Percentiles rank a stretch among this genome's conserved stretches.
Conservation (phyloP, 2,888 invertebrate genomes). For the Alentia gelatinosa region DNA sequence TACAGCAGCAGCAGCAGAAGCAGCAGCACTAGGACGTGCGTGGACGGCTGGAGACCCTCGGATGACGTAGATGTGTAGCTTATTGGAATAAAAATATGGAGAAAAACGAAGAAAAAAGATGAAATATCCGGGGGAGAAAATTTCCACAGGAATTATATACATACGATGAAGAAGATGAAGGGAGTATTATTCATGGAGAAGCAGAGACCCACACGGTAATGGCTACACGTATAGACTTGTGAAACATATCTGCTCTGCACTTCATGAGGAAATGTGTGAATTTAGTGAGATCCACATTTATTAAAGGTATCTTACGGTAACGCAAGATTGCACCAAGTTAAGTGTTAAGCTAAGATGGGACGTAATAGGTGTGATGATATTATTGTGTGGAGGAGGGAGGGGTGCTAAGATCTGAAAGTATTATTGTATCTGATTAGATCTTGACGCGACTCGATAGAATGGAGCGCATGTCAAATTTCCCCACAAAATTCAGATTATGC, state of each 20-base stretch:
- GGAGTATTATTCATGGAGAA: neutral
- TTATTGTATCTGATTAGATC: neutral
- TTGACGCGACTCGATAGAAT: too few relatives aligned
- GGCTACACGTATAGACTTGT: neutral
- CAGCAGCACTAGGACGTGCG: neutral
- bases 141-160: neutral
- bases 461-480: too few relatives aligned
- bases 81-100: neutral
- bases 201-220: neutral
- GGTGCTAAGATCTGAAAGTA: neutral
- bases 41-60: neutral
- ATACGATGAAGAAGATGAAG: neutral
- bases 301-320: neutral
- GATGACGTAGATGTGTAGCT: neutral
- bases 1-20: conserved; percentile 44
- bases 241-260: neutral
- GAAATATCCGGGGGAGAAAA: neutral
- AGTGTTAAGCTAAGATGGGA: neutral
- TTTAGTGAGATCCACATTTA: neutral
- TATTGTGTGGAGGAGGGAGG: neutral
- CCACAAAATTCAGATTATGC: too few relatives aligned
- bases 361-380: neutral
- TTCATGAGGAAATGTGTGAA: neutral
- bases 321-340: neutral
- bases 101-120: neutral